A percentile compares a stretch with the other conserved stretches of the same genome.
Evolutionary conservation across 2,888 invertebrate genomes (phyloP).

Genomic region (Epirrita christyi): DNA sequence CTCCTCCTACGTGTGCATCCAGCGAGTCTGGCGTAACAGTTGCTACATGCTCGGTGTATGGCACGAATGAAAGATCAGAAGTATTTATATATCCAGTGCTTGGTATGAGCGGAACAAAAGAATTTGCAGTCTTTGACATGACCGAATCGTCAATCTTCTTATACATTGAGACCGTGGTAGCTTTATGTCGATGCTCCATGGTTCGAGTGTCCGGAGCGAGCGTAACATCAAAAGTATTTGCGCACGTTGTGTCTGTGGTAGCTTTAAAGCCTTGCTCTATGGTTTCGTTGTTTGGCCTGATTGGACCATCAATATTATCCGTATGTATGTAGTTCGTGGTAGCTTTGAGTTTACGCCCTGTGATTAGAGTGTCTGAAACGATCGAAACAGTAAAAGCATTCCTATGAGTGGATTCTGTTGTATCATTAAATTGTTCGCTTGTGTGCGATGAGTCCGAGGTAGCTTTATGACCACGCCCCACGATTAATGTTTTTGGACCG

Average conservation of each 20-base stretch:
- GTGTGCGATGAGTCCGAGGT: not conserved
- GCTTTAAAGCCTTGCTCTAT: not conserved
- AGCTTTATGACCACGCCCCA: not conserved
- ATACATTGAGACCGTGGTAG: not conserved
- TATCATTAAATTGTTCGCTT: not conserved
- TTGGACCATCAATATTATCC: too few relatives aligned
- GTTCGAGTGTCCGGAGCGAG: not conserved
- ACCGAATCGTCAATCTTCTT: too few relatives aligned
- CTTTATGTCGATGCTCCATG: not conserved
- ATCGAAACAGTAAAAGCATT: too few relatives aligned
- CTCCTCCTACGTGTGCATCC: conserved; percentile 2
- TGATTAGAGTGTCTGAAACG: too few relatives aligned
- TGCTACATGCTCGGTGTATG: not conserved
- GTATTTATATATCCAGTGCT: not conserved
- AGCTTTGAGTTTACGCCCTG: too few relatives aligned
- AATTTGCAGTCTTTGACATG: too few relatives aligned
- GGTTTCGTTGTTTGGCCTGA: too few relatives aligned
- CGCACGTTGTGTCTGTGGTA: not conserved
- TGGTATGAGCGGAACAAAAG: too few relatives aligned
- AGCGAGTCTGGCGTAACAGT: conserved; percentile 4
- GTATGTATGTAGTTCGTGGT: too few relatives aligned
- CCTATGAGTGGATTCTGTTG: not conserved
- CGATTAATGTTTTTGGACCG: conserved; percentile 1
- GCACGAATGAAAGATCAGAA: not conserved
- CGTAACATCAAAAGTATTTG: too few relatives aligned